Conservation (phyloP, 1,140 invertebrate species). For the Antheraea pernyi region DNA sequence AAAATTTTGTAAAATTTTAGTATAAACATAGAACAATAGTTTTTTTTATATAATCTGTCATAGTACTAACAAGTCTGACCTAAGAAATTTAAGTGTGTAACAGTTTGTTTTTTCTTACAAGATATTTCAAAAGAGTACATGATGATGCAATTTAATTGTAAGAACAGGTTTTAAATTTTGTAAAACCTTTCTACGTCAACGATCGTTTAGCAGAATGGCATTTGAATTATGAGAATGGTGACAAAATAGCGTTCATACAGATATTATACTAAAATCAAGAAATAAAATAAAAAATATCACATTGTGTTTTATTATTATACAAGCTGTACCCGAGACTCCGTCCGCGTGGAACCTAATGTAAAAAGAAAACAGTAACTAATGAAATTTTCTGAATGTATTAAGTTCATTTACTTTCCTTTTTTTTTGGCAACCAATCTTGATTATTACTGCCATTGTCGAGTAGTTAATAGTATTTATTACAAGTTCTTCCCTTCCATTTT, state of each 20-base stretch:
- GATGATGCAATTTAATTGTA: conserved; percentile 55
- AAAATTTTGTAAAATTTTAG: background rate
- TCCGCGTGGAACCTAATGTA: too few relatives aligned
- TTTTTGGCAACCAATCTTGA: too few relatives aligned
- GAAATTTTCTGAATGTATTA: too few relatives aligned
- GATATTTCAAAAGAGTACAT: conserved; percentile 39
- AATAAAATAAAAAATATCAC: conserved; percentile 67
- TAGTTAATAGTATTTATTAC: too few relatives aligned
- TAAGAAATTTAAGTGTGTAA: background rate
- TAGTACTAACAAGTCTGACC: background rate
- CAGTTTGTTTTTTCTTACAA: conserved; percentile 30
- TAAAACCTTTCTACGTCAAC: conserved; percentile 72
- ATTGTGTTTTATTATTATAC: conserved; percentile 42
- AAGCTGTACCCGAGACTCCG: too few relatives aligned
- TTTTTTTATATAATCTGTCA: background rate
- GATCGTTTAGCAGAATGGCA: conserved; percentile 62
- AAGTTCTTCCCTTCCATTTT: too few relatives aligned
- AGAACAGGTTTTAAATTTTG: conserved; percentile 68
- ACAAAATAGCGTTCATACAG: conserved; percentile 63
- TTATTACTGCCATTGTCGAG: too few relatives aligned
- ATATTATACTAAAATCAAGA: conserved; percentile 70
- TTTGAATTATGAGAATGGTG: conserved; percentile 69
- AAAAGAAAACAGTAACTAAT: too few relatives aligned
- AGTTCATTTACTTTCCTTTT: too few relatives aligned
- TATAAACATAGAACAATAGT: background rate